A percentile compares a stretch with the other conserved stretches of the same genome.
These are phyloP conservation scores for Muntiacus reevesi DNA, from an alignment of 2,113 vertebrate species.

Conservation along the genomic window DNA sequence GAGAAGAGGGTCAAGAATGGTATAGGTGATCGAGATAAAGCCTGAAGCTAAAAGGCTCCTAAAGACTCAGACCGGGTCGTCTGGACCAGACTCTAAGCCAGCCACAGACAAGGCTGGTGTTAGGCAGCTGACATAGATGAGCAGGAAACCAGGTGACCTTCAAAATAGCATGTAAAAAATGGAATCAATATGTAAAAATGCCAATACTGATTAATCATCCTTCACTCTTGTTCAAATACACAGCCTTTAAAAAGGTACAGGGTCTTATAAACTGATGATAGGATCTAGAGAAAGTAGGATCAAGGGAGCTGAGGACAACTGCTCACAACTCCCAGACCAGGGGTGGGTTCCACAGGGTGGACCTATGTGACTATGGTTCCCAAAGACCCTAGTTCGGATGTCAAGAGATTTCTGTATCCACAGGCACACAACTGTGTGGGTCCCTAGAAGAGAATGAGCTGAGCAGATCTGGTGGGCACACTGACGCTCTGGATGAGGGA, in stretches of 20 bases:
- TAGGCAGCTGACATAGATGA: background rate
- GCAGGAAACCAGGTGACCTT: background rate
- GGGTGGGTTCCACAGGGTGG: background rate
- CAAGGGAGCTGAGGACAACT: background rate
- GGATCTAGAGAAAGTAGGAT: background rate
- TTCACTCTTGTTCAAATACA: slow-evolving; percentile 30
- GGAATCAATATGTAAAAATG: slow-evolving; percentile 4
- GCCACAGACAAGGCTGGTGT: background rate
- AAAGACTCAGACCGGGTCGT: background rate
- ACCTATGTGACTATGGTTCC: background rate
- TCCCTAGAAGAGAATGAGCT: background rate
- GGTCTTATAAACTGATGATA: background rate
- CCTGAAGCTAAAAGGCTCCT: slow-evolving; percentile 1
- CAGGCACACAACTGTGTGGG: background rate
- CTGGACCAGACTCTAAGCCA: background rate
- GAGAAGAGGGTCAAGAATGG: slow-evolving; percentile 43
- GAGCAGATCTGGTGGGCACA: background rate
- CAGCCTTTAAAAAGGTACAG: background rate
- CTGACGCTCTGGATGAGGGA: background rate
- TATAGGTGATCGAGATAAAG: background rate
- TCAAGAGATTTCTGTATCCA: background rate
- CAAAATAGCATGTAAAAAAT: slow-evolving; percentile 20
- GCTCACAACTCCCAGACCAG: background rate
- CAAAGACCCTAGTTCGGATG: background rate
- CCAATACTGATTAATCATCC: background rate